A percentile compares a stretch with the other conserved stretches of the same genome.
Conservation (phyloP, 1,140 invertebrate species). For the Latrodectus geometricus region DNA sequence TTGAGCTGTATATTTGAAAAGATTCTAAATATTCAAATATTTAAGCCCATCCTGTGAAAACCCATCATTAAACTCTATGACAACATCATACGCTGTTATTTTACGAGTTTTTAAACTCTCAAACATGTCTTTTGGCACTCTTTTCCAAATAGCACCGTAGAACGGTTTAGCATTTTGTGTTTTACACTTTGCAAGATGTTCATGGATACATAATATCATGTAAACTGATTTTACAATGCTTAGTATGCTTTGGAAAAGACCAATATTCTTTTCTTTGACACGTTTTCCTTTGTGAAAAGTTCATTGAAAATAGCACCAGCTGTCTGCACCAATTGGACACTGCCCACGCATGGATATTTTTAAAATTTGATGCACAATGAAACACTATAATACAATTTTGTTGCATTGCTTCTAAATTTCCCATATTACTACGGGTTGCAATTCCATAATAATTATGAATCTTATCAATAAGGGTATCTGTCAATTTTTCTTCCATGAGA, state of each 20-base stretch:
- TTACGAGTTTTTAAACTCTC: conserved; percentile 17
- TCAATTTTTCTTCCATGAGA: too few species aligned
- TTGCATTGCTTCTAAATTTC: conserved; percentile 11
- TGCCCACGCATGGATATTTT: conserved; percentile 11
- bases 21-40: neutral
- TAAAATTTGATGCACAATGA: conserved; percentile 14
- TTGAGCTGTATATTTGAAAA: neutral
- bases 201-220: neutral
- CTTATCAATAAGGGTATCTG: too few species aligned
- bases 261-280: neutral
- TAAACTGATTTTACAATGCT: conserved; percentile 23
- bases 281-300: neutral
- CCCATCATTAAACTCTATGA: conserved; percentile 33
- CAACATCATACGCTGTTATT: conserved; percentile 3
- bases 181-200: conserved; percentile 19
- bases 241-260: neutral
- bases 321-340: conserved; percentile 3
- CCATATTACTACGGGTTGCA: too few species aligned
- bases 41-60: neutral
- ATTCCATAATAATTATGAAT: too few species aligned
- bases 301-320: conserved; percentile 33
- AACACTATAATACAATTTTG: neutral
- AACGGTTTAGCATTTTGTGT: conserved; percentile 48
- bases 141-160: conserved; percentile 26
- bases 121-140: conserved; percentile 33